Evolutionary conservation across 2,113 vertebrate species (phyloP).

Genomic region (Baryphthengus martii): DNA sequence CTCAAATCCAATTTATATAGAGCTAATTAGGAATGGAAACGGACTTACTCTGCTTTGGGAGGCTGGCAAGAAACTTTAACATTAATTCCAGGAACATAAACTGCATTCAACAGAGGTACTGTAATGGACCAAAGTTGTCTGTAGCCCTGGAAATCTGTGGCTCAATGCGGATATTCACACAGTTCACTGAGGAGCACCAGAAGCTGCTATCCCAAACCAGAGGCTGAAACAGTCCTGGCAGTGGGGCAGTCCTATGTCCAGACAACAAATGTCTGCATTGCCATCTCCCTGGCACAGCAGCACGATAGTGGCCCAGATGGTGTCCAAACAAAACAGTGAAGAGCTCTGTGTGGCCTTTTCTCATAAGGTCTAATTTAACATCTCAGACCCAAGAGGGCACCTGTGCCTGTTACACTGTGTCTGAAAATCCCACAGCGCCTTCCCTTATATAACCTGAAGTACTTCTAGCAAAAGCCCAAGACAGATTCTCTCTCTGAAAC

Average conservation of each 20-base stretch:
- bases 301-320: neutral
- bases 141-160: neutral
- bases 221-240: neutral
- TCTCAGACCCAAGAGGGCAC: neutral
- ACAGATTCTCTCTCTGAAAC: neutral
- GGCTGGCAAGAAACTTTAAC: neutral
- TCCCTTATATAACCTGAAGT: neutral
- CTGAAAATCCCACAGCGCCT: neutral
- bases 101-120: neutral
- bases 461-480: neutral
- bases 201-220: neutral
- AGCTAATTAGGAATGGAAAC: neutral
- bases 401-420: neutral
- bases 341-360: neutral
- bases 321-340: neutral
- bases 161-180: neutral
- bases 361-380: neutral
- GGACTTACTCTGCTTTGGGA: neutral
- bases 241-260: neutral
- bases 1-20: neutral
- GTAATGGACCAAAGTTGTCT: neutral
- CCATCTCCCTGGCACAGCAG: neutral
- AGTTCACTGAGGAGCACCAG: neutral
- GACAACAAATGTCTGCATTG: accelerated
- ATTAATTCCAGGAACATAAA: neutral